Evolutionary conservation across 2,888 invertebrate genomes (phyloP), one percentile per base, ranked within the genome.

Genomic region (Podabrus alpinus): DNA sequence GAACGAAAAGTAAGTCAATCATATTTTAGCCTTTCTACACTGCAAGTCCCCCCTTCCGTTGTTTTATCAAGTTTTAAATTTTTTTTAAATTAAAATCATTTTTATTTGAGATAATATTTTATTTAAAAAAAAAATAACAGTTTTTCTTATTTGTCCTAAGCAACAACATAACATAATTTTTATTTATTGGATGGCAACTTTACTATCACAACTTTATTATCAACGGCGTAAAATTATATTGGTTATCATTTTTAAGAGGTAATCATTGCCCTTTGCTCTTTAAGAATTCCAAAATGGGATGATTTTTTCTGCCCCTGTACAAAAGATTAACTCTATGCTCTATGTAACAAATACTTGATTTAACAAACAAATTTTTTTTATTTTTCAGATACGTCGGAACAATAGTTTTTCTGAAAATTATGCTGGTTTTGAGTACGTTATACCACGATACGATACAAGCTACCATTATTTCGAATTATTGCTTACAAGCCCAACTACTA

Each of bases 381-480:
- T 84, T 79, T 71, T 84, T 86, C 85, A 92, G 92, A 82, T 89
- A 91, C 0, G 82, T 85, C 66, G 86, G 89, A 83, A 82, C 90
- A 66, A 87, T 88, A 80, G 82, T 89, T 75, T 78, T 86, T 1
- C 83, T 92, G 64, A 92, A 93, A 87, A 87, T 92, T 45, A 83
- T 92, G 9, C 86, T 95, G 73, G 90, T 94, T 24, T 84, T 92
- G 60, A 92, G 93, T 78, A 93, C 94, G 10, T 85, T 94, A 75
- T 92, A 92, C 86, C 95, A 95, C 83, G 95, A 95, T 85, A 91
- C 94, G 86, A 92, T 95, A 71, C 94, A 95, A 86, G 93, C 94
- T n/a, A 93, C 94, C 3, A 91, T 95, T 70, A 91, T 95, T 78
- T 93, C 94, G 25, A 95, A 94, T 86, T 95, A 95, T 86, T 94